Base-by-base conservation (phyloP, 2,888 invertebrate genomes). In the Nomada ruficornis region DNA sequence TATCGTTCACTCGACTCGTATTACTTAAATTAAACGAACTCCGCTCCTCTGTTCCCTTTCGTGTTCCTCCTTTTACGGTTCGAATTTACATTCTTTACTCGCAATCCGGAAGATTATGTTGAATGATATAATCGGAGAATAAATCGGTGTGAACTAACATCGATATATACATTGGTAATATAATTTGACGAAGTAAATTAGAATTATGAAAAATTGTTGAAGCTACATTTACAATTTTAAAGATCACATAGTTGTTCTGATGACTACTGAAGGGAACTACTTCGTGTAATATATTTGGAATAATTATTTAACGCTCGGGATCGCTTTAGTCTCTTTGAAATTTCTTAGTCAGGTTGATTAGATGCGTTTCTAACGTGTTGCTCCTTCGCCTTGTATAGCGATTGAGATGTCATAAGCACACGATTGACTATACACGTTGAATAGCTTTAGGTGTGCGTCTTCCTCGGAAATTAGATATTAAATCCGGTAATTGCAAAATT, bases 1-100 rank as follows among this genome's bases (percentile, higher is more conserved):
- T 77, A 75, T 81, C 84, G 75, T 81, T 81, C 78, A 70, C 87
- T 74, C 81, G 68, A 81, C 85, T 83, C 83, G 87, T 82, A 85
- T 87, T 87, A 87, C 87, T 81, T 83, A 82, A 82, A 72, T 80
- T 80, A 76, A 73, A 77, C 71, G 77, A 84, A 83, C 75, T 55
- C 26, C 55, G 64, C 44, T 65, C 50, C 70, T 54, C 60, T 42
- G 15, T 26, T 63, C 29, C 23, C 18, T 1, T 26, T 36, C 42
- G 2, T 15, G 26, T 36, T 26, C 18, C n/a, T 42, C 7, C 29
- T 47, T 42, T 26, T 29, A 3, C 1, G 20, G 1, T 29, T 52
- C 60, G 55, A 55, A 68, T 72, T 64, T 63, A 60, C 62, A 70
- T 65, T 60, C 60, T 13, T 42, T 15, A 18, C 55, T n/a, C 23